phyloP scores from a whole-genome alignment of 2,888 invertebrate species.

The Timema cristinae region DNA sequence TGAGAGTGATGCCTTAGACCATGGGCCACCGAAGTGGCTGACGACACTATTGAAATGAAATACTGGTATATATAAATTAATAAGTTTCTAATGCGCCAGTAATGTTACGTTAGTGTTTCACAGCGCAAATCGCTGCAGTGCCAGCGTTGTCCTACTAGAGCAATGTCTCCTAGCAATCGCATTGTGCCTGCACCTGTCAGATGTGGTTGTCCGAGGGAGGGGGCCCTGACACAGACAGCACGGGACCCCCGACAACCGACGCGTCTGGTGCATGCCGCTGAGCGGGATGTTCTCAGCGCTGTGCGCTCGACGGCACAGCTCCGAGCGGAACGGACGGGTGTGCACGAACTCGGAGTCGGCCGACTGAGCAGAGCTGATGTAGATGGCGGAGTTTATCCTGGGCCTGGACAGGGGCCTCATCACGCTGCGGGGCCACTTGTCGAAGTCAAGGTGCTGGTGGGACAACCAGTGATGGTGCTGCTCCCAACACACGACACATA shows the following conservation, averaged over 20 bases:
- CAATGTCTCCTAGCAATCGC: background rate
- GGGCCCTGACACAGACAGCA: slow-evolving; percentile 74
- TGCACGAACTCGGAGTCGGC: slow-evolving; percentile 62
- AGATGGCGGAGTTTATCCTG: slow-evolving; percentile 81
- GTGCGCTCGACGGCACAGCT: slow-evolving; percentile 73
- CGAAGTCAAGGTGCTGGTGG: slow-evolving; percentile 46
- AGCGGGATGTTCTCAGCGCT: slow-evolving; percentile 64
- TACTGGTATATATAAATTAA: too few species aligned
- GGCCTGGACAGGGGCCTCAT: slow-evolving; percentile 48
- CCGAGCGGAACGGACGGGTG: slow-evolving; percentile 74
- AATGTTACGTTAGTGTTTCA: too few species aligned
- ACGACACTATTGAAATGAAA: too few species aligned
- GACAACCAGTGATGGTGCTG: slow-evolving; percentile 69
- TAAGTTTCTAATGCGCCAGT: too few species aligned
- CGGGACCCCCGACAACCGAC: slow-evolving; percentile 46
- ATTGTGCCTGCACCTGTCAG: slow-evolving; percentile 12
- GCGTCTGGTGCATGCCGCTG: slow-evolving; percentile 26
- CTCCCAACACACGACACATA: background rate
- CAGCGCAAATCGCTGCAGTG: too few species aligned
- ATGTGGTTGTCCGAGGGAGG: slow-evolving; percentile 65
- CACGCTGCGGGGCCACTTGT: slow-evolving; percentile 24
- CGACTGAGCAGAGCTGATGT: slow-evolving; percentile 66
- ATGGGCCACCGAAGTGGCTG: too few species aligned
- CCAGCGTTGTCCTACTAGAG: too few species aligned
- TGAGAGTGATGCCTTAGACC: too few species aligned